Evolutionary conservation across 2,888 invertebrate species (phyloP).

Genomic region (Lasioglossum malachurum): DNA sequence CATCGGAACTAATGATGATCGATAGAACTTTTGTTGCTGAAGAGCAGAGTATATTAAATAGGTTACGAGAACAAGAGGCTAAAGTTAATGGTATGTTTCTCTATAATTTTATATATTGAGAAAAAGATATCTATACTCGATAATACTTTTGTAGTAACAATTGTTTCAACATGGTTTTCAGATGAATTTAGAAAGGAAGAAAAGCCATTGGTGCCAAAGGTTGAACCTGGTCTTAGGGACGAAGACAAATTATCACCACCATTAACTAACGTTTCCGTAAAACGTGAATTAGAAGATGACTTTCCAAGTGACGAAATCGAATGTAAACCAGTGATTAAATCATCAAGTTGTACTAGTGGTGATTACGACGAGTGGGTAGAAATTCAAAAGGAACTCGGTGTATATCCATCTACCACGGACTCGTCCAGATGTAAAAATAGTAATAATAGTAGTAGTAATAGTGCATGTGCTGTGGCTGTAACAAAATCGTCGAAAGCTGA

Average conservation of each 20-base stretch:
- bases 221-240: slow-evolving; percentile 80
- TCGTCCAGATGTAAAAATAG: slow-evolving; percentile 76
- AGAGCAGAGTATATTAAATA: slow-evolving; percentile 88
- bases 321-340: slow-evolving; percentile 78
- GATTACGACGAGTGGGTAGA: slow-evolving; percentile 90
- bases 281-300: slow-evolving; percentile 82
- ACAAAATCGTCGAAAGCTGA: slow-evolving; percentile 74
- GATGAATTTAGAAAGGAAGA: slow-evolving; percentile 83
- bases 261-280: slow-evolving; percentile 79
- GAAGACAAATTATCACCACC: slow-evolving; percentile 72
- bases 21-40: slow-evolving; percentile 91
- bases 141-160: slow-evolving; percentile 11
- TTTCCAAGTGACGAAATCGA: slow-evolving; percentile 79
- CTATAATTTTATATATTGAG: not conserved
- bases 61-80: slow-evolving; percentile 86
- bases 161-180: slow-evolving; percentile 57
- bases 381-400: slow-evolving; percentile 88
- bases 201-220: slow-evolving; percentile 81
- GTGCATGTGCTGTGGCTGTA: slow-evolving; percentile 62
- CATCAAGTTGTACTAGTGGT: slow-evolving; percentile 80
- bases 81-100: slow-evolving; percentile 79
- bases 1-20: slow-evolving; percentile 92
- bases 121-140: not conserved
- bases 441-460: slow-evolving; percentile 68
- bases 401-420: slow-evolving; percentile 80